These are phyloP conservation scores for Regulus satrapa DNA, from an alignment of 2,113 vertebrate species.

Conservation along the genomic window DNA sequence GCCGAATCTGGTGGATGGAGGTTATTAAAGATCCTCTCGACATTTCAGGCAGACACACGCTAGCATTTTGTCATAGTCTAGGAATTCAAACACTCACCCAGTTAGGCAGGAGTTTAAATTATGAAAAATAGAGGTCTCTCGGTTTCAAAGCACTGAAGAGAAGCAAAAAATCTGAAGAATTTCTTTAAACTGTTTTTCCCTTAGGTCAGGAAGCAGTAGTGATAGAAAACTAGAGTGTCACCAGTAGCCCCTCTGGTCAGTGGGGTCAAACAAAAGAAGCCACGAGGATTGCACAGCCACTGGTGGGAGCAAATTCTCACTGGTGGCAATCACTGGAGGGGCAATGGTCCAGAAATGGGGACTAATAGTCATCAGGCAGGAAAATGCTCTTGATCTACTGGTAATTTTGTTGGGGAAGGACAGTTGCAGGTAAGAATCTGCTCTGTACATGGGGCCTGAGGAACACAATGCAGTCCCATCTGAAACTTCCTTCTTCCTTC, in stretches of 20 bases:
- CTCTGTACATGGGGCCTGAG: neutral
- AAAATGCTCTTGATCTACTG: neutral
- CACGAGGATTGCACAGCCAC: neutral
- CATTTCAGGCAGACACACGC: constrained; percentile 74
- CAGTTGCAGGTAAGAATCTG: neutral
- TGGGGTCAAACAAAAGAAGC: neutral
- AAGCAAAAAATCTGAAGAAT: constrained; percentile 59
- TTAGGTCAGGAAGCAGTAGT: constrained; percentile 34
- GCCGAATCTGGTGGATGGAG: neutral
- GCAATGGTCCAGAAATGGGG: neutral
- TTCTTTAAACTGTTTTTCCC: constrained; percentile 47
- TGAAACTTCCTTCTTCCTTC: neutral
- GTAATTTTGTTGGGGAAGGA: neutral
- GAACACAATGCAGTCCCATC: neutral
- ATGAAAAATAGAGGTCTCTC: constrained; percentile 68
- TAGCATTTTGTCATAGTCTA: constrained; percentile 77
- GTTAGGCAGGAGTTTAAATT: constrained; percentile 71
- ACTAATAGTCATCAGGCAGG: neutral
- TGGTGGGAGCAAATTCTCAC: neutral
- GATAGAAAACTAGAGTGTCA: neutral
- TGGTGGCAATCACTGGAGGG: neutral
- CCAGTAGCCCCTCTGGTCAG: neutral
- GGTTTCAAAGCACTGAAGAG: constrained; percentile 54
- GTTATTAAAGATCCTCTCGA: constrained; percentile 75
- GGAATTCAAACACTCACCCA: constrained; percentile 73